A percentile compares a stretch with the other conserved stretches of the same genome.
Evolutionary conservation across 2,888 invertebrate species (phyloP).

Genomic region (Xiphydria camelus): DNA sequence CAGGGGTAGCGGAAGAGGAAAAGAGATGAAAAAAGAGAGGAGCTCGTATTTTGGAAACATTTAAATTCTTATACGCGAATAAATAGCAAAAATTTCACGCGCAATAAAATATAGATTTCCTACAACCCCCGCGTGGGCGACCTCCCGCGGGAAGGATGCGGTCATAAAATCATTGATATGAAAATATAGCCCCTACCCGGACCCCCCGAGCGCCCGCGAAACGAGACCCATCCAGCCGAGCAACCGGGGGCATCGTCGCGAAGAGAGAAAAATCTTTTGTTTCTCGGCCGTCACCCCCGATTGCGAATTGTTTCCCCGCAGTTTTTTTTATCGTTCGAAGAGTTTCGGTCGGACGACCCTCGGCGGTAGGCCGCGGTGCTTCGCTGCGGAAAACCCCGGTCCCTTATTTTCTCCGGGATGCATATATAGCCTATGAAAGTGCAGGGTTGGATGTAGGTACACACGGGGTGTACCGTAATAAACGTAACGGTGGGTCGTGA

Average conservation of each 20-base stretch:
- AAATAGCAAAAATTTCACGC: conserved; percentile 59
- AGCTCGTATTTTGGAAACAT: conserved; percentile 54
- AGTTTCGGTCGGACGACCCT: conserved; percentile 7
- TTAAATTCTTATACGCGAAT: conserved; percentile 60
- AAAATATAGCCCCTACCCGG: conserved; percentile 49
- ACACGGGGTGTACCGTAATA: too few species aligned
- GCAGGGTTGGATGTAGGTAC: too few species aligned
- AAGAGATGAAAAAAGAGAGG: conserved; percentile 27
- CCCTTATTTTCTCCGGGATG: too few species aligned
- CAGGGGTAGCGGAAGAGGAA: conserved; percentile 10
- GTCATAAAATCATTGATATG: conserved; percentile 59
- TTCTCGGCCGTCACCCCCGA: conserved; percentile 32
- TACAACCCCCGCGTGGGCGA: conserved; percentile 31
- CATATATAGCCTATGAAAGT: too few species aligned
- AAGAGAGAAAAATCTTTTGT: conserved; percentile 44
- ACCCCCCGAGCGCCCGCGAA: conserved; percentile 4
- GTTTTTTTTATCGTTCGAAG: conserved; percentile 5
- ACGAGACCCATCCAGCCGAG: conserved; percentile 3
- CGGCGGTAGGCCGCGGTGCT: too few species aligned
- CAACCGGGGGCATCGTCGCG: too few species aligned
- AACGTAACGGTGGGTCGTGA: too few species aligned
- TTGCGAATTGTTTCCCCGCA: too few species aligned
- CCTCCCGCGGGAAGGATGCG: conserved; percentile 44
- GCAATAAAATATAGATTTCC: conserved; percentile 59
- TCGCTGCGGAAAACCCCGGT: too few species aligned